Evolutionary conservation across 2,113 vertebrate genomes (phyloP).

Genomic region (Pandion haliaetus): DNA sequence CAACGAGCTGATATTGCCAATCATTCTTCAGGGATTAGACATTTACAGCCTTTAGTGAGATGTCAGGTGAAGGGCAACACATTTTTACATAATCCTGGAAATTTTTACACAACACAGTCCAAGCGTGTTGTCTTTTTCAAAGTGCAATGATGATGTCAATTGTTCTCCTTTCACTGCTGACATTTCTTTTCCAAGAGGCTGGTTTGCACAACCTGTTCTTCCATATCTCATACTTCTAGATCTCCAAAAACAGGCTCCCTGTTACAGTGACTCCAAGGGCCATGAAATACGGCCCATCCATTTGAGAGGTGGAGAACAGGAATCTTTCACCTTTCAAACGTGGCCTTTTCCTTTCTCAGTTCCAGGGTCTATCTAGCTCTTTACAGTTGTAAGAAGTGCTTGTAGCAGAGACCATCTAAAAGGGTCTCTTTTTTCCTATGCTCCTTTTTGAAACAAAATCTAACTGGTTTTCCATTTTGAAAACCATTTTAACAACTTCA

Average conservation of each 20-base stretch:
- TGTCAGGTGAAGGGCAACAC: not conserved
- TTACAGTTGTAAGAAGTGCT: not conserved
- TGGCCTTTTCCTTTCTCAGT: not conserved
- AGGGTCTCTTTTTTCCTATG: not conserved
- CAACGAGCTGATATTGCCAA: not conserved
- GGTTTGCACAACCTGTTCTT: not conserved
- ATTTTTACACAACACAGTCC: not conserved
- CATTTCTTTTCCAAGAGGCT: not conserved
- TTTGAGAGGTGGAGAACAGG: not conserved
- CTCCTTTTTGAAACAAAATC: not conserved
- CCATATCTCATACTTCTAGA: not conserved
- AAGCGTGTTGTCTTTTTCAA: not conserved
- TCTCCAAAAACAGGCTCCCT: not conserved
- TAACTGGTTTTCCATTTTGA: not conserved
- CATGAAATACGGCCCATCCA: not conserved
- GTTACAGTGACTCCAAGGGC: not conserved
- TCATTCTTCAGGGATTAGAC: not conserved
- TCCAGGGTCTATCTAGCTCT: not conserved
- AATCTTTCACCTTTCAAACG: not conserved
- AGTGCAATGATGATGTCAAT: not conserved
- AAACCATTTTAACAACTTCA: not conserved
- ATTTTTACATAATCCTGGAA: not conserved
- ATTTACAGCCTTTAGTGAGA: not conserved
- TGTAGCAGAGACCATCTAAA: not conserved
- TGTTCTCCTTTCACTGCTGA: not conserved